These are phyloP conservation scores for Alloplasta piceator DNA, from an alignment of 2,888 invertebrate genomes.

Conservation along the genomic window DNA sequence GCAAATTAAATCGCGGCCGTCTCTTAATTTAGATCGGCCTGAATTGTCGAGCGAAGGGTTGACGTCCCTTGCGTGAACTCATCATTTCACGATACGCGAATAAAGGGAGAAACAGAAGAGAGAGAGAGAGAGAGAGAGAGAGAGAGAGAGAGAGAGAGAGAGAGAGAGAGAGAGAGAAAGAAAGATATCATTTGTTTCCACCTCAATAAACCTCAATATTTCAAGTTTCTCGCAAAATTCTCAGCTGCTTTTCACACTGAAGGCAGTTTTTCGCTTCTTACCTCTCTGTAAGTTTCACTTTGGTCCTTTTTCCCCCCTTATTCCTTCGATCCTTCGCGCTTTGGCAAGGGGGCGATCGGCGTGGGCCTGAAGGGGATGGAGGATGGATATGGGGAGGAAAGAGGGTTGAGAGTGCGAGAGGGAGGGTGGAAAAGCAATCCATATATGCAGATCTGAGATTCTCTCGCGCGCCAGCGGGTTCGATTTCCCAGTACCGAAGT, in stretches of 20 bases:
- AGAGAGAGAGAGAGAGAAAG: too few relatives aligned
- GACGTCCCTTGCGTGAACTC: too few relatives aligned
- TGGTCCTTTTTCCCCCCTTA: conserved; percentile 34
- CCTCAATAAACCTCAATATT: conserved; percentile 71
- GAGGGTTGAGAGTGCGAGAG: conserved; percentile 39
- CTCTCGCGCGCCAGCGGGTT: conserved; percentile 75
- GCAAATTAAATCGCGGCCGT: conserved; percentile 2
- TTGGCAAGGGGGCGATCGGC: background rate
- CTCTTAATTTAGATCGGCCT: too few relatives aligned
- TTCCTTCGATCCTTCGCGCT: conserved; percentile 14
- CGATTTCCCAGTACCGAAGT: conserved; percentile 77
- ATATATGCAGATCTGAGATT: conserved; percentile 81
- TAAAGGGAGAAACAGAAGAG: too few relatives aligned
- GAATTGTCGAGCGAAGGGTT: too few relatives aligned
- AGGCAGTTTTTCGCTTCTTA: conserved; percentile 54
- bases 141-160: too few relatives aligned
- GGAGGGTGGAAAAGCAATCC: conserved; percentile 73
- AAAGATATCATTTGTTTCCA: too few relatives aligned
- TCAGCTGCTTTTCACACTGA: conserved; percentile 53
- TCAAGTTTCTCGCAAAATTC: conserved; percentile 74
- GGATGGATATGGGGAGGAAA: conserved; percentile 73
- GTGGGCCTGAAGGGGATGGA: conserved; percentile 69
- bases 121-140: too few relatives aligned
- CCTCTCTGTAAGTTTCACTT: conserved; percentile 39
- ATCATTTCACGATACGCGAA: too few relatives aligned